Evolutionary conservation across 2,113 vertebrate genomes (phyloP).

Genomic region (Anthoscopus minutus): DNA sequence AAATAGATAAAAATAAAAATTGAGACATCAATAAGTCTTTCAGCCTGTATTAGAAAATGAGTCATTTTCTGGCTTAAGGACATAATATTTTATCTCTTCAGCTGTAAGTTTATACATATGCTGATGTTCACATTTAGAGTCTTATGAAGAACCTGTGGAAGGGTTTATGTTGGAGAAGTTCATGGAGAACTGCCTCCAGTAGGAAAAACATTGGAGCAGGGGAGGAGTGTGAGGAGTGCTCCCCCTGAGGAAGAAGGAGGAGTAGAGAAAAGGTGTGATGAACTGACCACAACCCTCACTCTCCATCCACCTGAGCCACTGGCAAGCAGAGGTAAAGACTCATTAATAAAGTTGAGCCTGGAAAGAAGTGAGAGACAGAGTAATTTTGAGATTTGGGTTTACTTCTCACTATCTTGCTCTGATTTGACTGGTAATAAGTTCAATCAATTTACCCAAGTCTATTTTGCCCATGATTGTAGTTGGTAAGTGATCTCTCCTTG

Average conservation of each 20-base stretch:
- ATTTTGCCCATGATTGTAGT: neutral
- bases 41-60: neutral
- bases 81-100: neutral
- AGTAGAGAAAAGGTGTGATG: neutral
- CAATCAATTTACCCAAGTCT: neutral
- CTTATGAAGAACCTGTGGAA: neutral
- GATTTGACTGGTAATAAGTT: neutral
- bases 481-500: neutral
- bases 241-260: neutral
- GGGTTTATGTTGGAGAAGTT: neutral
- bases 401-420: neutral
- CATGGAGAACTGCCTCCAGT: neutral
- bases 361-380: neutral
- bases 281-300: neutral
- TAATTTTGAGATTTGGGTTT: neutral
- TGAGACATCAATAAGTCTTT: neutral
- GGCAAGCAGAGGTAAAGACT: neutral
- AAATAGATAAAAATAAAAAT: neutral
- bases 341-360: neutral
- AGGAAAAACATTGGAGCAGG: neutral
- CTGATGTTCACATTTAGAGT: neutral
- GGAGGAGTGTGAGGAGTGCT: neutral
- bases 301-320: neutral
- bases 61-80: neutral
- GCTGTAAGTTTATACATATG: neutral